These are phyloP conservation scores for Poecilia wingei DNA, from an alignment of 2,797 vertebrate genomes.

Conservation along the genomic window DNA sequence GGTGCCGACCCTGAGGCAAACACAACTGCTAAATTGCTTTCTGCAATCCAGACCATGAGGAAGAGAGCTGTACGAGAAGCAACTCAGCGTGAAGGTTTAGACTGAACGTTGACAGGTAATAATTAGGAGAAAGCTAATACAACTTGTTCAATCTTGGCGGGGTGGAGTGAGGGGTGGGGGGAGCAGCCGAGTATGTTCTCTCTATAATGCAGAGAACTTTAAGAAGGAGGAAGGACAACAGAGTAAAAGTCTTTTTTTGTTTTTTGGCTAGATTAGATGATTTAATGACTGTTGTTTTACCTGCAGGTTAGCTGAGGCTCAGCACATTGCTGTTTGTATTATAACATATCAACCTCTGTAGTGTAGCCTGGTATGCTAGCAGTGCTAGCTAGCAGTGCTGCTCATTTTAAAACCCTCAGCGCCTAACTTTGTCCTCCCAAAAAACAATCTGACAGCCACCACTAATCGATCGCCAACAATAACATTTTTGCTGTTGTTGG, in stretches of 20 bases:
- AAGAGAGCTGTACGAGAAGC: background rate
- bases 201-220: background rate
- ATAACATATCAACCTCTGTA: background rate
- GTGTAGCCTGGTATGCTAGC: background rate
- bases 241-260: background rate
- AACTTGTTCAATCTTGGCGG: background rate
- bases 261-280: background rate
- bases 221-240: background rate
- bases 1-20: background rate
- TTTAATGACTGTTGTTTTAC: background rate
- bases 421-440: background rate
- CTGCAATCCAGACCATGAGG: background rate
- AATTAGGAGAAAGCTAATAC: slow-evolving; percentile 4
- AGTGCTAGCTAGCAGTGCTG: background rate
- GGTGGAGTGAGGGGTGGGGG: background rate
- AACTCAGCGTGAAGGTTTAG: background rate
- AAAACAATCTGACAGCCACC: background rate
- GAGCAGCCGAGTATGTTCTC: background rate
- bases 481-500: background rate
- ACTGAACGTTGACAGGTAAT: background rate
- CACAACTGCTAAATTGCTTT: background rate
- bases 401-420: background rate
- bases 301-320: background rate
- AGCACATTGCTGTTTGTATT: background rate
- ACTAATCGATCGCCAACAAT: background rate